phyloP scores from a whole-genome alignment of 2,888 invertebrate species.

The Thelaira solivaga region DNA sequence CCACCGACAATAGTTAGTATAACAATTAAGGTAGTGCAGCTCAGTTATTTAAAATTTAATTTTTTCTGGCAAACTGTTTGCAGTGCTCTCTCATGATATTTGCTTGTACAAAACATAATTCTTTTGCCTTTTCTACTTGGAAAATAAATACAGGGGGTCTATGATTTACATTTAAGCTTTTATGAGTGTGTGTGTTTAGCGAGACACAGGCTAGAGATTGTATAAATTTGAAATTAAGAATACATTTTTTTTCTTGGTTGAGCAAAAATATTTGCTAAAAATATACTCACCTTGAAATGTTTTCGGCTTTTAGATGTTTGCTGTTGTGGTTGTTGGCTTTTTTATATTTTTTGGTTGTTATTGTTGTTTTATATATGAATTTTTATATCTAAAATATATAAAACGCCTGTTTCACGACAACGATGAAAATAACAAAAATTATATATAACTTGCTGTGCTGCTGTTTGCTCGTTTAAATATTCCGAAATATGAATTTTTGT shows the following conservation, averaged over 20 bases:
- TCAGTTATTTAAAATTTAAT: too few relatives aligned
- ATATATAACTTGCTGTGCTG: conserved; percentile 37
- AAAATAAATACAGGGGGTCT: conserved; percentile 5
- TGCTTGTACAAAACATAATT: background rate
- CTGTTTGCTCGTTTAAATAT: conserved; percentile 13
- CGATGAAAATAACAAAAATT: conserved; percentile 34
- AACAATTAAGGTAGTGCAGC: background rate
- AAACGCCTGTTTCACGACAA: conserved; percentile 52
- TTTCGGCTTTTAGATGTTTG: conserved; percentile 68
- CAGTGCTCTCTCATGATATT: background rate
- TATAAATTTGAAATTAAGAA: conserved; percentile 26
- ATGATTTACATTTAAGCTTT: background rate
- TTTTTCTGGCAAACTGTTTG: too few relatives aligned
- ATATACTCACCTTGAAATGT: conserved; percentile 78
- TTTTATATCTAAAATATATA: conserved; percentile 51
- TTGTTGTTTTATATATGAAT: conserved; percentile 54
- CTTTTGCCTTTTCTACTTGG: background rate
- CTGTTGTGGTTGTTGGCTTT: conserved; percentile 63
- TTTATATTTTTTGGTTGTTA: conserved; percentile 62
- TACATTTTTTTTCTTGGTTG: conserved; percentile 36
- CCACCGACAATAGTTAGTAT: too few relatives aligned
- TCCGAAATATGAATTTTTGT: conserved; percentile 22
- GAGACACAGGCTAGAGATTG: background rate
- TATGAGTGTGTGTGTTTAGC: background rate
- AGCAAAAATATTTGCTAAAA: conserved; percentile 71